A percentile compares a stretch with the other conserved stretches of the same genome.
These are phyloP conservation scores for Podiceps cristatus DNA, from an alignment of 2,113 vertebrate species.

Conservation along the genomic window DNA sequence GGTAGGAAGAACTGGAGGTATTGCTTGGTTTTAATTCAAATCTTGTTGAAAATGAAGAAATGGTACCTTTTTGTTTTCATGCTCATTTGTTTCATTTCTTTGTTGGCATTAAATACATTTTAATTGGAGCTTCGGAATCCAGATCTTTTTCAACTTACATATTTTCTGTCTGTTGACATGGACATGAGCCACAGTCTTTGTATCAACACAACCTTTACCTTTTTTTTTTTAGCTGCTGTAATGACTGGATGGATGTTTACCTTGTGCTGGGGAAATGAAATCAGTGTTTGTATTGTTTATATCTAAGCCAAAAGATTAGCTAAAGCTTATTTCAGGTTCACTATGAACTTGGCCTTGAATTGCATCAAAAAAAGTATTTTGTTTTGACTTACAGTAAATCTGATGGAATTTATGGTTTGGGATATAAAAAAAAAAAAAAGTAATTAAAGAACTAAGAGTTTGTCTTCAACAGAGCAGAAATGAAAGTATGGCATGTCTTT, in stretches of 20 bases:
- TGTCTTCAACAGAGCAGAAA: neutral
- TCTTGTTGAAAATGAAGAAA: neutral
- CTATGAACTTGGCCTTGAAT: neutral
- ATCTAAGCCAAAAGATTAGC: neutral
- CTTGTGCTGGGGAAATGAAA: neutral
- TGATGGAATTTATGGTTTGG: neutral
- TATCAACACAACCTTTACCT: neutral
- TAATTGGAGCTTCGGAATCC: neutral
- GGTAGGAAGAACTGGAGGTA: neutral
- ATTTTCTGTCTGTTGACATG: neutral
- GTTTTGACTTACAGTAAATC: neutral
- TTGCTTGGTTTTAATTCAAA: neutral
- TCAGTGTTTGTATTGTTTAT: neutral
- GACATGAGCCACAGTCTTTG: neutral
- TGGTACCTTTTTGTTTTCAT: neutral
- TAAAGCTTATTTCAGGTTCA: neutral
- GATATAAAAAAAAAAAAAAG: neutral
- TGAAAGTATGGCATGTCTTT: neutral
- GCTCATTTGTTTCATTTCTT: fast-evolving
- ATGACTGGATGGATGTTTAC: neutral
- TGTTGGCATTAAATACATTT: neutral
- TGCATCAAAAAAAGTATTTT: neutral
- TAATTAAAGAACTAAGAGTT: neutral
- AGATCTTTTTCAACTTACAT: neutral
- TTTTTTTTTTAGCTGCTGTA: neutral